Percentiles rank a stretch among this genome's conserved stretches.
phyloP scores from a whole-genome alignment of 1,140 invertebrate species.

The Polypedilum vanderplanki region DNA sequence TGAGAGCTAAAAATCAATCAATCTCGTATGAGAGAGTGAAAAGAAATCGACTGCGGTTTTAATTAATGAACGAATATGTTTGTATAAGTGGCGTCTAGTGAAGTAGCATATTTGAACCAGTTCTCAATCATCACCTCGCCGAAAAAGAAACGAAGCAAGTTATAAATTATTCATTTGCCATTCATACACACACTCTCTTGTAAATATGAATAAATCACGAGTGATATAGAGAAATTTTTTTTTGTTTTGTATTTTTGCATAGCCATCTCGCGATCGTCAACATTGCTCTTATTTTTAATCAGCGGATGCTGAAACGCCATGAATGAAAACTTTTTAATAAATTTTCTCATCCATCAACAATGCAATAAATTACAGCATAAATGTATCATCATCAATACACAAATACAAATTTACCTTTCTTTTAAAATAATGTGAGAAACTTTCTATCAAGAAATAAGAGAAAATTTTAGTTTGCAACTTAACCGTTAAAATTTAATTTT shows the following conservation, averaged over 20 bases:
- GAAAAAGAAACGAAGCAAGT: background rate
- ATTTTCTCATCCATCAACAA: background rate
- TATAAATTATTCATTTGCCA: conserved; percentile 28
- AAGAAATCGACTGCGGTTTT: background rate
- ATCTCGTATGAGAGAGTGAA: background rate
- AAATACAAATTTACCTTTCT: background rate
- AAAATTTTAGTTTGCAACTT: too few relatives aligned
- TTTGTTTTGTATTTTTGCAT: too few relatives aligned
- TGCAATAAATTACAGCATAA: conserved; percentile 1
- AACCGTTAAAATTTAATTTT: too few relatives aligned
- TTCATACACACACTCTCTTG: background rate
- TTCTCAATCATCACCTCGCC: background rate
- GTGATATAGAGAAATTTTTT: too few relatives aligned
- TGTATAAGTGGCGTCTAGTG: background rate
- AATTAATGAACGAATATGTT: background rate
- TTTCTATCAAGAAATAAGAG: background rate
- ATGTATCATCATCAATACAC: background rate
- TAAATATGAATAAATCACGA: too few relatives aligned
- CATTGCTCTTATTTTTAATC: too few relatives aligned
- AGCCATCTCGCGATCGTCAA: too few relatives aligned
- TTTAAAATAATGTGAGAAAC: background rate
- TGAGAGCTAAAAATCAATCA: background rate
- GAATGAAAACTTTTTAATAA: background rate
- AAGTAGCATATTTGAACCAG: background rate
- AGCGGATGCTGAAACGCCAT: background rate